Base-by-base conservation (phyloP, 2,888 invertebrate genomes). In the Nesidiocoris tenuis region DNA sequence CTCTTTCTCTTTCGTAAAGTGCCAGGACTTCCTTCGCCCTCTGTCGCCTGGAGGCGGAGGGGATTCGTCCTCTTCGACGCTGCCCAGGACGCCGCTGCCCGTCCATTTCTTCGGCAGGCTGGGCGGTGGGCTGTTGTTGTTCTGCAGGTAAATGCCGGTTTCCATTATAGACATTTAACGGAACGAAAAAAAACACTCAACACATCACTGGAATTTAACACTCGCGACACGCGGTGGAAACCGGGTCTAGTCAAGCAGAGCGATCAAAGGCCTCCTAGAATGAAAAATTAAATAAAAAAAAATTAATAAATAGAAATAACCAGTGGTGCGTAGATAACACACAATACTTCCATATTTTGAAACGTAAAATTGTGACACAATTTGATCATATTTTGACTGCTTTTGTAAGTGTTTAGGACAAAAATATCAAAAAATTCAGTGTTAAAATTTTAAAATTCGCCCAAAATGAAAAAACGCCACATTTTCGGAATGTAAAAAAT, bases 21-120 rank as follows among this genome's bases (percentile, higher is more conserved):
- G 89, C 89, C 89, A 89, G 2, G 89, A 89, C 80, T 88, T 89
- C 78, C 89, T 83, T n/a, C 89, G 85, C 16, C 87, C 87, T 74
- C 84, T 81, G 54, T 83, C 84, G 78, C 83, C 83, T 81, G 83
- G 81, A 18, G 83, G 80, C 3, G 83, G 82, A 54, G 77, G 59
- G 19, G 72, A 65, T 21, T 78, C 76, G 77, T 79, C 75, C 65
- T 80, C 78, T 76, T 79, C 78, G 65, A 77, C 74, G 61, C 78
- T 70, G 18, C 76, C 79, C 17, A 75, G 72, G 39, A 78, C 67
- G 17, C 77, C 63, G 64, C 78, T 74, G 54, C 77, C 76, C 67
- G 80, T 80, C 81, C 81, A 81, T 76, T 80, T 79, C 75, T 81
- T 80, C 66, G 77, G 79, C 5, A 56, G 25, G 2, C 68, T 74